Base-by-base conservation (phyloP, 1,140 invertebrate genomes). In the Gonioctena quinquepunctata region DNA sequence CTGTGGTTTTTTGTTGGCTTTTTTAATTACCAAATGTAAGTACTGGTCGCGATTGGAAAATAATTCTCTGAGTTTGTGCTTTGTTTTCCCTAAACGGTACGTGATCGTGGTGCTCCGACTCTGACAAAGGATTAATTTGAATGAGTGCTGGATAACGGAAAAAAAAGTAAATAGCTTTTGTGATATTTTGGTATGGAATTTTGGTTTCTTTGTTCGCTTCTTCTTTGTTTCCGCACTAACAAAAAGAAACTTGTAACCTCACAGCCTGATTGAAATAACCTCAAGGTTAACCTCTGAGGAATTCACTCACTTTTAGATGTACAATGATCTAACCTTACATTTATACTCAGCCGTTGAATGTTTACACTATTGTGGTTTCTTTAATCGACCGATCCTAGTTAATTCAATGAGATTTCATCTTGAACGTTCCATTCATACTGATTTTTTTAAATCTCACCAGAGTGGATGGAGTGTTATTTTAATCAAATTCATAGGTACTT, bases 71-170 rank as follows among this genome's bases (percentile, higher is more conserved):
- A 16, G 56, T 25, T 59, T 59, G 56, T 59, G 56, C 56, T 59
- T 59, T 59, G 56, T 59, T 59, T 59, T 16, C 33, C 21, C 23
- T 59, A 23, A 59, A 59, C 56, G 25, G 56, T 59, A 59, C 56
- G 56, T 59, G 56, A 59, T 59, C 23, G 25, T 59, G 56, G 56
- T 59, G 56, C 25, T 26, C 56, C 56, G 26, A 23, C 56, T 59
- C 11, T 59, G 56, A 59, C 56, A 59, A 59, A 59, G 56, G 56
- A 59, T 59, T 59, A 59, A 25, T 25, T 59, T 59, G 23, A 59
- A 59, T 59, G 56, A 59, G 56, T 59, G 56, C 56, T 59, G 56
- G 56, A 59, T 59, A 59, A 59, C 56, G 56, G 33, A 42, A 42
- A 59, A 52, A 52, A 59, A 59, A 59, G 56, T 59, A 59, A 59